These are phyloP conservation scores for Halictus rubicundus DNA, from an alignment of 1,140 invertebrate genomes.

Conservation along the genomic window DNA sequence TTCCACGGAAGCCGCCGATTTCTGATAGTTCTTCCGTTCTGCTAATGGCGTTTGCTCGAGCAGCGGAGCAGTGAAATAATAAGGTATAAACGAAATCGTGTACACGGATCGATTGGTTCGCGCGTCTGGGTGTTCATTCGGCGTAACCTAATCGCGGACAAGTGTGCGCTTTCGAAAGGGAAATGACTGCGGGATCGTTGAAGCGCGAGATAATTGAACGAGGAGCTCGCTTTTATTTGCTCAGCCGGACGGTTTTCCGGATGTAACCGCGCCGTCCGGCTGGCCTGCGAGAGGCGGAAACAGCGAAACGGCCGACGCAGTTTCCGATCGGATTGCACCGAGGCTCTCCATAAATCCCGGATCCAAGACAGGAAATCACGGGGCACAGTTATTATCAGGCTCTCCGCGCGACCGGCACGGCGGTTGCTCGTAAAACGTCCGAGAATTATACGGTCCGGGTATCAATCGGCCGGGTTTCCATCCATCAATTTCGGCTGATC, in stretches of 20 bases:
- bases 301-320: neutral
- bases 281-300: neutral
- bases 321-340: neutral
- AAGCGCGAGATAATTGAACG: too few relatives aligned
- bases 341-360: neutral
- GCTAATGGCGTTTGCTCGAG: too few relatives aligned
- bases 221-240: neutral
- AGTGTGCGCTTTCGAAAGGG: conserved; percentile 22
- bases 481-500: conserved; percentile 17
- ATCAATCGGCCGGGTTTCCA: conserved; percentile 5
- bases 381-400: neutral
- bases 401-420: conserved; percentile 1
- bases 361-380: conserved; percentile 15
- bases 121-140: neutral
- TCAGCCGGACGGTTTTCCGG: neutral
- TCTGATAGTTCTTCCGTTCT: too few relatives aligned
- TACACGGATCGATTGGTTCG: conserved; percentile 34
- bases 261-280: neutral
- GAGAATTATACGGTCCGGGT: neutral
- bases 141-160: neutral
- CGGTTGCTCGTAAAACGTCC: conserved; percentile 12
- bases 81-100: conserved; percentile 40
- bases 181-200: neutral
- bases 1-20: too few relatives aligned
- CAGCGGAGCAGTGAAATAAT: conserved; percentile 47